Evolutionary conservation across 2,113 vertebrate species (phyloP).

Genomic region (Ardeotis arabs): DNA sequence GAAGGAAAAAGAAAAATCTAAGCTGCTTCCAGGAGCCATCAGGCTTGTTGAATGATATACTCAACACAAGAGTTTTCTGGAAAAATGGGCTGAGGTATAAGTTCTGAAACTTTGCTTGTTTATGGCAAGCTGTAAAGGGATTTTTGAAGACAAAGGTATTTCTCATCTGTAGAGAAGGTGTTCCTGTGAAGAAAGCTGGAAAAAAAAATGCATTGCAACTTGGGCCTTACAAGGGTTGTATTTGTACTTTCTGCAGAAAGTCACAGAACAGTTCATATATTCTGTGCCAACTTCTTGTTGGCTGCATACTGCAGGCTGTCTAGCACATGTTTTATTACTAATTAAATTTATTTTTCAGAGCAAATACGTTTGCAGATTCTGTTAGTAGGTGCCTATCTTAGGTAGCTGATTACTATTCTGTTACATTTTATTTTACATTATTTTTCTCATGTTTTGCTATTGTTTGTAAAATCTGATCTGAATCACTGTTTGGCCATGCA

Average conservation of each 20-base stretch:
- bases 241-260: neutral
- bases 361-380: fast-evolving
- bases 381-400: neutral
- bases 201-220: neutral
- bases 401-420: neutral
- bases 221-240: neutral
- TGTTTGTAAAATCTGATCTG: neutral
- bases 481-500: neutral
- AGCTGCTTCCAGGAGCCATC: neutral
- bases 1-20: neutral
- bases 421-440: neutral
- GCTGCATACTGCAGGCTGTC: neutral
- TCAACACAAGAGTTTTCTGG: neutral
- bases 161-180: neutral
- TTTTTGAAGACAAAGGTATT: neutral
- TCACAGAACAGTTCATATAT: neutral
- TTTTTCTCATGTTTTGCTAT: neutral
- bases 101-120: neutral
- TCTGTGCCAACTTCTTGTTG: neutral
- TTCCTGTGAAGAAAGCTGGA: neutral
- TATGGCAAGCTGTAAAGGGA: neutral
- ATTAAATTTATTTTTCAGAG: neutral
- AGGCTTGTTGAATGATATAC: neutral
- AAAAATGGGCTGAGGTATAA: neutral
- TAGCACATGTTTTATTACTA: neutral